Conservation (phyloP, 2,888 invertebrate genomes). For the Therioaphis trifolii region DNA sequence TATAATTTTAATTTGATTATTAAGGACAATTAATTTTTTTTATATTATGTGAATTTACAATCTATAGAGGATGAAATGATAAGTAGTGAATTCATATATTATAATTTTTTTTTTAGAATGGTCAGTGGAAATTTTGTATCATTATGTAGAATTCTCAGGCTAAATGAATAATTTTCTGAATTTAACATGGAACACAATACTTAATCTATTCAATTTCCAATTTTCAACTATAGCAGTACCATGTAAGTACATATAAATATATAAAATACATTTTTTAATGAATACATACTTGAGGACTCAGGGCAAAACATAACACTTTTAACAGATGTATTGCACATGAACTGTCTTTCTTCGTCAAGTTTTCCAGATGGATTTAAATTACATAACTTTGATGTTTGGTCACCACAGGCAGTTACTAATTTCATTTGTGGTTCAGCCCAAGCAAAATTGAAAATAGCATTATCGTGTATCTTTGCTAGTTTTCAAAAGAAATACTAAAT, state of each 20-base stretch:
- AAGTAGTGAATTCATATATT: too few relatives aligned
- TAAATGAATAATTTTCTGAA: too few relatives aligned
- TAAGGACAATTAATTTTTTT: not conserved
- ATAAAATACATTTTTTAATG: not conserved
- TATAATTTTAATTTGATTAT: not conserved
- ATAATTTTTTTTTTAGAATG: too few relatives aligned
- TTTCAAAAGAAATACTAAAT: too few relatives aligned
- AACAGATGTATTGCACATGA: slow-evolving; percentile 17
- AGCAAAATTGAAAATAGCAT: slow-evolving; percentile 50
- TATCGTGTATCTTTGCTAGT: too few relatives aligned
- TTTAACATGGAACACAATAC: too few relatives aligned
- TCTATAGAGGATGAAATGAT: too few relatives aligned
- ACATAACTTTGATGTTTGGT: slow-evolving; percentile 45
- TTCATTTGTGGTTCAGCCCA: slow-evolving; percentile 53
- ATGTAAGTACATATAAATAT: not conserved
- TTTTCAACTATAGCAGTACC: too few relatives aligned
- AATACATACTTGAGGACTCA: slow-evolving; percentile 37
- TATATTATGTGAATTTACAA: too few relatives aligned
- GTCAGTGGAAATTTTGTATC: too few relatives aligned
- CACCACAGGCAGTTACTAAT: slow-evolving; percentile 42
- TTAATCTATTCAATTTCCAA: too few relatives aligned
- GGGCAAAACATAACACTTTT: slow-evolving; percentile 54
- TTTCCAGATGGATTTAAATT: not conserved
- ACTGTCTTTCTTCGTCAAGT: not conserved
- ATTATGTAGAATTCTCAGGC: too few relatives aligned